A percentile compares a stretch with the other conserved stretches of the same genome.
phyloP scores from a whole-genome alignment of 2,797 vertebrate genomes.

The Coracias cyanogaster region DNA sequence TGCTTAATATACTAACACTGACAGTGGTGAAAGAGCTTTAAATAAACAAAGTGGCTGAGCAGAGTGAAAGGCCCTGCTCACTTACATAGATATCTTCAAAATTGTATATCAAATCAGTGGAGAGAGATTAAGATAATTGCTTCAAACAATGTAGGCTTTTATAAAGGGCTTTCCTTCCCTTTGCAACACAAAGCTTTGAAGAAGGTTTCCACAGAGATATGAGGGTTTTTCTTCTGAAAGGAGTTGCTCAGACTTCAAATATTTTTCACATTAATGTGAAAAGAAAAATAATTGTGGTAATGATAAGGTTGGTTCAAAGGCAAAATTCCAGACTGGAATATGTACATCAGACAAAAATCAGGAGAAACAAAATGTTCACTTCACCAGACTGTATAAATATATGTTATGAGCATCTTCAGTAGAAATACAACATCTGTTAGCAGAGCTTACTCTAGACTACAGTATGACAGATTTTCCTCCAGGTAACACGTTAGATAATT shows the following conservation, averaged over 20 bases:
- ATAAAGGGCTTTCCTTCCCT: slow-evolving; percentile 29
- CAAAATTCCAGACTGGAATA: not conserved
- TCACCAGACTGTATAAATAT: not conserved
- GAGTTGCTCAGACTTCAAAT: slow-evolving; percentile 21
- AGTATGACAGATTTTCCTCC: not conserved
- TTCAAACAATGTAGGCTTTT: slow-evolving; percentile 22
- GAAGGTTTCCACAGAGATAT: slow-evolving; percentile 27
- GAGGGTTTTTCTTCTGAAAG: slow-evolving; percentile 3
- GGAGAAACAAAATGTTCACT: not conserved
- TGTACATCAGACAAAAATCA: not conserved
- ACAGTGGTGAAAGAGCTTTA: not conserved
- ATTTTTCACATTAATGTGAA: not conserved
- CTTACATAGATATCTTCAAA: not conserved
- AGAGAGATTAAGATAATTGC: slow-evolving; percentile 43
- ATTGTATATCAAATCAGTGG: not conserved
- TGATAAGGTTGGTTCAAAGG: not conserved
- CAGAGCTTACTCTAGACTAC: not conserved
- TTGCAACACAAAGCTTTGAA: not conserved
- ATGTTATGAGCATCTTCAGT: not conserved
- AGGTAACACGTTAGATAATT: not conserved
- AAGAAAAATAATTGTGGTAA: not conserved
- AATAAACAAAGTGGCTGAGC: not conserved
- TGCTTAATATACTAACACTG: not conserved
- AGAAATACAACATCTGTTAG: not conserved
- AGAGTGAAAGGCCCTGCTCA: not conserved